Evolutionary conservation across 2,888 invertebrate genomes (phyloP).

Genomic region (Boloria euphrosyne): DNA sequence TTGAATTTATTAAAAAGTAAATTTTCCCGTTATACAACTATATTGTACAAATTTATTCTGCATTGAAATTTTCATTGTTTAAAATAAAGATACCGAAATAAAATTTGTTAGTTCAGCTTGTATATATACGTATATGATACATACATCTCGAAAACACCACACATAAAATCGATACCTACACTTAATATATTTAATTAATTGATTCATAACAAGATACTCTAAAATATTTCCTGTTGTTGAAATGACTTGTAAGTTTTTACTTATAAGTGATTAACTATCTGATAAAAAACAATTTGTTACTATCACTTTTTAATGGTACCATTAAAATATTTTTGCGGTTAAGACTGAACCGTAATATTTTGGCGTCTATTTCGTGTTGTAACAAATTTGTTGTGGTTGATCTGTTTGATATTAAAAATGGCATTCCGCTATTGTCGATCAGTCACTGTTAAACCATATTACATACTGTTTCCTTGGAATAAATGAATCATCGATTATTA

Average conservation of each 20-base stretch:
- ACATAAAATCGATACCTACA: no score
- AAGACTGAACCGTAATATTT: constrained; percentile 64
- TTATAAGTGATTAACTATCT: constrained; percentile 25
- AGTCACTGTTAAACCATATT: constrained; percentile 45
- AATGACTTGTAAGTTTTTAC: constrained; percentile 25
- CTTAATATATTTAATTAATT: background rate
- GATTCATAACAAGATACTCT: constrained; percentile 10
- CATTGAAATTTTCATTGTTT: no score
- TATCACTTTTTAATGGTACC: constrained; percentile 77
- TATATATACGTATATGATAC: no score
- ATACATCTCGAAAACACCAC: no score
- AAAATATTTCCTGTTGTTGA: constrained; percentile 36
- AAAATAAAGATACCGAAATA: no score
- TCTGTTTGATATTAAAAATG: constrained; percentile 63
- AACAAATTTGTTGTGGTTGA: constrained; percentile 71
- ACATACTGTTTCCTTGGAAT: constrained; percentile 43
- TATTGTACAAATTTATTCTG: no score
- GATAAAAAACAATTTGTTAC: constrained; percentile 64
- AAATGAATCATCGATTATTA: constrained; percentile 43
- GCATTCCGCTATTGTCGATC: constrained; percentile 56
- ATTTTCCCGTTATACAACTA: no score
- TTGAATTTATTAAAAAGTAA: no score
- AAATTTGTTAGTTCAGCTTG: no score
- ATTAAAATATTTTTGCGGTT: constrained; percentile 76
- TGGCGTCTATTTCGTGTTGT: constrained; percentile 60